phyloP scores from a whole-genome alignment of 1,140 invertebrate species.

The Paramacrobiotus metropolitanus region DNA sequence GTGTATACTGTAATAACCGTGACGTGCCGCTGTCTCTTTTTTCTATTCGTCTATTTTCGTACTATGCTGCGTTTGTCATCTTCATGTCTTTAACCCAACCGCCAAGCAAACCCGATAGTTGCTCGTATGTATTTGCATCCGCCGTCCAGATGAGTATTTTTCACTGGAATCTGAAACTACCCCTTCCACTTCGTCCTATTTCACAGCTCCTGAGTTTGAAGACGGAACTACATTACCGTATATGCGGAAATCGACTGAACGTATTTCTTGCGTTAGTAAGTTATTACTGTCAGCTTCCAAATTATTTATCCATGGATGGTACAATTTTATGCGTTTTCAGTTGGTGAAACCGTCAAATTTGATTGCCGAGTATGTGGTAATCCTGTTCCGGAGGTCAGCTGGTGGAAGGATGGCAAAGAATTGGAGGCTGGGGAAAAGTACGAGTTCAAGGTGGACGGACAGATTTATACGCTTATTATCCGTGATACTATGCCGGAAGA shows the following conservation, averaged over 20 bases:
- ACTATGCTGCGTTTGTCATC: too few relatives aligned
- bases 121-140: constrained; percentile 2
- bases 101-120: neutral
- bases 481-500: constrained; percentile 12
- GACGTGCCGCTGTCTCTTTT: neutral
- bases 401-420: constrained; percentile 32
- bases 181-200: neutral
- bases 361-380: constrained; percentile 62
- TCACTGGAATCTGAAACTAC: neutral
- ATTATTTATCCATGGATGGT: neutral
- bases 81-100: too few relatives aligned
- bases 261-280: neutral
- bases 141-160: constrained; percentile 3
- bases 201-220: constrained; percentile 5
- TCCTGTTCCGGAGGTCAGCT: constrained; percentile 68
- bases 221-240: neutral
- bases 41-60: too few relatives aligned
- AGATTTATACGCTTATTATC: constrained; percentile 18
- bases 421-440: constrained; percentile 17
- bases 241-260: neutral
- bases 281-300: neutral
- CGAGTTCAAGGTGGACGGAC: constrained; percentile 17
- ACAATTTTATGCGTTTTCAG: neutral
- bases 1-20: neutral
- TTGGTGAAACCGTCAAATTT: constrained; percentile 45